phyloP scores from a whole-genome alignment of 2,888 invertebrate genomes.

The Aphodius granarius region DNA sequence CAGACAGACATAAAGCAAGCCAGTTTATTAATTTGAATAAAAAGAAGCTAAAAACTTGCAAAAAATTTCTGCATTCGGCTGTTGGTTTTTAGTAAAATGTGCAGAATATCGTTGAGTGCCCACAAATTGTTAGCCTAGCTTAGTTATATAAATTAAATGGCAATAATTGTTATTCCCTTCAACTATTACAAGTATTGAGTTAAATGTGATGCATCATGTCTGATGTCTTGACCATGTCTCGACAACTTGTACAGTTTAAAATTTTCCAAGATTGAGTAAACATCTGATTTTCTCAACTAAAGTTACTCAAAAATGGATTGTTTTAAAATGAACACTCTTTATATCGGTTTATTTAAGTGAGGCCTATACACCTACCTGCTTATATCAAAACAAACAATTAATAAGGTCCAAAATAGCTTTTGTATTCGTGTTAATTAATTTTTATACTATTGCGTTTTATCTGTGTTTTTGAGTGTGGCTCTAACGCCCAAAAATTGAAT shows the following conservation, averaged over 20 bases:
- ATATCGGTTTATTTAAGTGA: background rate
- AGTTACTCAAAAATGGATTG: background rate
- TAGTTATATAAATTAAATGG: background rate
- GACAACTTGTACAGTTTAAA: background rate
- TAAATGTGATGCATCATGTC: background rate
- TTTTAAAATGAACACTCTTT: background rate
- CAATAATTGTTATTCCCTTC: background rate
- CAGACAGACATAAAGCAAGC: too few relatives aligned
- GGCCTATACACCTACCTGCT: background rate
- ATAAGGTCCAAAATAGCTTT: background rate
- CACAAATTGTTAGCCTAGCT: background rate
- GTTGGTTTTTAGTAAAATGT: too few relatives aligned
- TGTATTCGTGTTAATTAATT: background rate
- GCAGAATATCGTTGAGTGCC: too few relatives aligned
- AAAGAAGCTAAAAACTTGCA: too few relatives aligned
- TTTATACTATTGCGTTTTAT: background rate
- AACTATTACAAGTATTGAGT: background rate
- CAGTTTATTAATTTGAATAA: too few relatives aligned
- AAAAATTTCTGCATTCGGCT: too few relatives aligned
- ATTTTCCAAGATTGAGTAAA: background rate
- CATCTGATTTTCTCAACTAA: background rate
- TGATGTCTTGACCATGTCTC: background rate
- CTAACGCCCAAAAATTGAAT: background rate
- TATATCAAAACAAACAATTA: background rate
- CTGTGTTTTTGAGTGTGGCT: background rate